These are phyloP conservation scores for Actenoides hombroni DNA, from an alignment of 2,113 vertebrate genomes.

Conservation along the genomic window DNA sequence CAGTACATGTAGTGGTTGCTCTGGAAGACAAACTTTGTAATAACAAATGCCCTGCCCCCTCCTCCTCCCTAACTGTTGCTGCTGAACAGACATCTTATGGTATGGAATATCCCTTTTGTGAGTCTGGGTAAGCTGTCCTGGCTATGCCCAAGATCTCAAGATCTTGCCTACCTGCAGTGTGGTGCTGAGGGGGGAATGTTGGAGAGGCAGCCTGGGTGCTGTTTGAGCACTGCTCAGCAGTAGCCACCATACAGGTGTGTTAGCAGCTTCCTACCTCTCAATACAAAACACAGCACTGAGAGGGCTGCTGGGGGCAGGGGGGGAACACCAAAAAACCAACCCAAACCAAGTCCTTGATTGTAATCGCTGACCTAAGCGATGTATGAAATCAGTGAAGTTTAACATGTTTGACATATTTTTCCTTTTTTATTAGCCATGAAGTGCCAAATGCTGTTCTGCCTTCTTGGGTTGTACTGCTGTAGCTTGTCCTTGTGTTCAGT, in stretches of 20 bases:
- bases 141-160: neutral
- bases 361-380: neutral
- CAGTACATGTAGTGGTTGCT: accelerated
- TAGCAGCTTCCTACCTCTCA: neutral
- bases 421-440: neutral
- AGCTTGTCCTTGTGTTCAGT: neutral
- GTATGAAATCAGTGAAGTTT: neutral
- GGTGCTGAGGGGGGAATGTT: neutral
- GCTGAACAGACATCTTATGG: neutral
- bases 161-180: neutral
- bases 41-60: neutral
- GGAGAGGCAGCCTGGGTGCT: neutral
- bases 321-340: neutral
- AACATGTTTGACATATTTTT: neutral
- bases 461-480: neutral
- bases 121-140: neutral
- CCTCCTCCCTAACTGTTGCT: neutral
- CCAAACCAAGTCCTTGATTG: neutral
- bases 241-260: neutral
- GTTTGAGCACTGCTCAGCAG: neutral
- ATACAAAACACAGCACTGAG: neutral
- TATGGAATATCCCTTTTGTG: neutral
- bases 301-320: neutral
- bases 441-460: neutral
- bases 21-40: neutral